Evolutionary conservation across 1,140 invertebrate genomes (phyloP).

Genomic region (Nilaparvata lugens): DNA sequence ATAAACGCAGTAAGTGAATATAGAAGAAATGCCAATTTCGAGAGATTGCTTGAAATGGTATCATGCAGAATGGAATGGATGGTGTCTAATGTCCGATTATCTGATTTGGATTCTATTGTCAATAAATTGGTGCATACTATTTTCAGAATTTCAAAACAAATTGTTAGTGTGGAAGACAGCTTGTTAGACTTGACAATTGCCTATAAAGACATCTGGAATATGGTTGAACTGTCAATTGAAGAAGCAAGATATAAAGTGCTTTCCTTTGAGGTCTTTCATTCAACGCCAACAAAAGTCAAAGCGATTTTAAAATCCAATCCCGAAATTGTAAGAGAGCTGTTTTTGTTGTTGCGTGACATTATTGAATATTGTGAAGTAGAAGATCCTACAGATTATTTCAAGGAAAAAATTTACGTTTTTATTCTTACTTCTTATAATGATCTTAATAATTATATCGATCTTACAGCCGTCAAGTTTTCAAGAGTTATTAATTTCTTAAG

Average conservation of each 20-base stretch:
- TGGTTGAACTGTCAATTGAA: not conserved
- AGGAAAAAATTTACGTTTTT: not conserved
- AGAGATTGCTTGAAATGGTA: no score
- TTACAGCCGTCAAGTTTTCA: no score
- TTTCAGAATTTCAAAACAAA: not conserved
- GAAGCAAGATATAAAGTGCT: not conserved
- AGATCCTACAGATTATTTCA: not conserved
- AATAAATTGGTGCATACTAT: not conserved
- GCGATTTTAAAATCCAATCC: not conserved
- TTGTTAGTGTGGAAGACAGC: conserved; percentile 2
- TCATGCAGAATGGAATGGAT: no score
- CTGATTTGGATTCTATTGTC: no score
- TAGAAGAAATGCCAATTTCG: no score
- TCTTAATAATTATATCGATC: no score
- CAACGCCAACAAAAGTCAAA: not conserved
- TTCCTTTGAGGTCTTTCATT: not conserved
- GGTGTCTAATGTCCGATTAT: no score
- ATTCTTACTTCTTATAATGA: no score
- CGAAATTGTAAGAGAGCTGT: conserved; percentile 4
- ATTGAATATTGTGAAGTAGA: not conserved
- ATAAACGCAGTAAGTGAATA: no score
- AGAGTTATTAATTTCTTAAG: conserved; percentile 6
- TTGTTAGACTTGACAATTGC: not conserved
- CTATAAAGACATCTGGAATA: conserved; percentile 4
- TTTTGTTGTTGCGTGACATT: not conserved